These are phyloP conservation scores for Sinella curviseta DNA, from an alignment of 1,140 invertebrate genomes.

Conservation along the genomic window DNA sequence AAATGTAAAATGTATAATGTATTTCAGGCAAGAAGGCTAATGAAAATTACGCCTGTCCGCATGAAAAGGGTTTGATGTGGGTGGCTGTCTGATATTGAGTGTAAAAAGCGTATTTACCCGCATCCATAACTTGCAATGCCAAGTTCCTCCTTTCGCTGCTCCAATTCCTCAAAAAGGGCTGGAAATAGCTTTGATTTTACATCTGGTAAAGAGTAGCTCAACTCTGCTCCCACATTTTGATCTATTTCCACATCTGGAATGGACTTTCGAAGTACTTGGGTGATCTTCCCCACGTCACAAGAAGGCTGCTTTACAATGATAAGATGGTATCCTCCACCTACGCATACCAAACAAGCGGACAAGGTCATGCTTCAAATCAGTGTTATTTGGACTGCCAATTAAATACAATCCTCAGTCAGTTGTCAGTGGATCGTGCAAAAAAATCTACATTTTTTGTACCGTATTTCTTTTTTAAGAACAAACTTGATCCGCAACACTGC, in stretches of 20 bases:
- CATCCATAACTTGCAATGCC: slow-evolving; percentile 61
- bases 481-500: slow-evolving; percentile 61
- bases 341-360: neutral
- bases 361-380: neutral
- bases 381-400: neutral
- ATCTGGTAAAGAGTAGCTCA: slow-evolving; percentile 54
- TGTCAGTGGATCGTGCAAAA: neutral
- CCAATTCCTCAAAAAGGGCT: slow-evolving; percentile 58
- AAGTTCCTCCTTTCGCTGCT: slow-evolving; percentile 54
- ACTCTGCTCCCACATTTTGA: slow-evolving; percentile 58
- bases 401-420: neutral
- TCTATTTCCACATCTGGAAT: slow-evolving; percentile 57
- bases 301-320: slow-evolving; percentile 54
- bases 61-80: too few relatives aligned
- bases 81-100: too few relatives aligned
- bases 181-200: slow-evolving; percentile 52
- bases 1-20: neutral
- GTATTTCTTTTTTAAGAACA: slow-evolving; percentile 64
- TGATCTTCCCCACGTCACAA: slow-evolving; percentile 57
- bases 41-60: too few relatives aligned
- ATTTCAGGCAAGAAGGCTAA: neutral
- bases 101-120: slow-evolving; percentile 3
- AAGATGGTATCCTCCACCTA: slow-evolving; percentile 62
- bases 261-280: slow-evolving; percentile 55
- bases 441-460: slow-evolving; percentile 52